A percentile compares a stretch with the other conserved stretches of the same genome.
These are phyloP conservation scores for Odontomachus brunneus DNA, from an alignment of 1,140 invertebrate genomes.

Conservation along the genomic window DNA sequence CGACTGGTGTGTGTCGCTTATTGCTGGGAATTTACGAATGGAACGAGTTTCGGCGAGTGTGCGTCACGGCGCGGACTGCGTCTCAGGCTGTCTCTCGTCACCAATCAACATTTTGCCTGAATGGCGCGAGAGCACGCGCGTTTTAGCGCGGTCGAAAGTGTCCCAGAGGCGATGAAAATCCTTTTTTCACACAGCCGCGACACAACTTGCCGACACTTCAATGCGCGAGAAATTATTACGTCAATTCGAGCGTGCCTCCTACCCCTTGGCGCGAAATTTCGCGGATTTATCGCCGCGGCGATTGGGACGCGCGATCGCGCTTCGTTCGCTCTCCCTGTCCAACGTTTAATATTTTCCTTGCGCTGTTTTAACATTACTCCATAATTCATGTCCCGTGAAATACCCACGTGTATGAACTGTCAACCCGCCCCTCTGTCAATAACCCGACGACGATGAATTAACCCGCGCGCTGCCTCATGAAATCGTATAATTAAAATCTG, in stretches of 20 bases:
- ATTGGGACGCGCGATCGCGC: neutral
- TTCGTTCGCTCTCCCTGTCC: neutral
- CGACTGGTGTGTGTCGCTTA: too few relatives aligned
- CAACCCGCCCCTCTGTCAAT: neutral
- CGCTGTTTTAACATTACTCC: neutral
- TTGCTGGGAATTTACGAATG: neutral
- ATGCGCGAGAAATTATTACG: neutral
- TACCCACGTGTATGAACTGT: neutral
- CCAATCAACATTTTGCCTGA: too few relatives aligned
- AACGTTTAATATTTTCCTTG: conserved; percentile 11
- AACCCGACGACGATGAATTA: conserved; percentile 28
- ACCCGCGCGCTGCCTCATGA: conserved; percentile 1
- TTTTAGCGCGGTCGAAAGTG: too few relatives aligned
- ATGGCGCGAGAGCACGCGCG: too few relatives aligned
- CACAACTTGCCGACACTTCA: neutral
- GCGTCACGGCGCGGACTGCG: neutral
- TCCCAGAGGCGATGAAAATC: too few relatives aligned
- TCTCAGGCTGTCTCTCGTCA: too few relatives aligned
- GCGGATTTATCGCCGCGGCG: neutral
- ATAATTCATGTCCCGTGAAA: conserved; percentile 22
- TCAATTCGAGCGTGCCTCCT: neutral
- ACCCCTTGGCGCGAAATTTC: neutral
- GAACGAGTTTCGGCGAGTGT: neutral
- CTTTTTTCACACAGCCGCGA: too few relatives aligned
- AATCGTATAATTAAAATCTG: conserved; percentile 70